Conservation (phyloP, 2,113 vertebrate species). For the Mesoclemmys tuberculata region DNA sequence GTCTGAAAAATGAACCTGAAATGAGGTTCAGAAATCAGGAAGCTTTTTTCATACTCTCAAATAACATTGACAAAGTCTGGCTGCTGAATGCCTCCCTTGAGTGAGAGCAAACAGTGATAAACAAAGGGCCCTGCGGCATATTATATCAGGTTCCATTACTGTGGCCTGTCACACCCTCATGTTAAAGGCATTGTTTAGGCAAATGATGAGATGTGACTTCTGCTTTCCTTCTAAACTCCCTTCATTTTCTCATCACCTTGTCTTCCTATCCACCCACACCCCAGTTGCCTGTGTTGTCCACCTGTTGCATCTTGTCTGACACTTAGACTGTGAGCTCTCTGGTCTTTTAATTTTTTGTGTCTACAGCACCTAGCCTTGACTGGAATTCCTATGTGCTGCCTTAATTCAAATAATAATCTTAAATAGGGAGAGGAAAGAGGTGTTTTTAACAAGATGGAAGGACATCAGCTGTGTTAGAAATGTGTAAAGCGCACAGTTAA, state of each 20-base stretch:
- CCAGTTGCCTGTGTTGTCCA: not conserved
- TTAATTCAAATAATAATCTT: slow-evolving; percentile 7
- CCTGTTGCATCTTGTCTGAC: not conserved
- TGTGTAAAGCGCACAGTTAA: not conserved
- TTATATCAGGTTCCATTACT: rapidly evolving
- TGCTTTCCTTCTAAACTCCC: not conserved
- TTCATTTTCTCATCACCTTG: not conserved
- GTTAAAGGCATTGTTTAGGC: not conserved
- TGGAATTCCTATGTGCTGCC: not conserved
- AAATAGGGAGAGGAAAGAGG: not conserved
- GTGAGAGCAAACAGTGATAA: not conserved
- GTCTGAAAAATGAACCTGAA: not conserved
- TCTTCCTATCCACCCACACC: not conserved
- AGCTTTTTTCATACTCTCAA: not conserved
- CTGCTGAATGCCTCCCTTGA: not conserved
- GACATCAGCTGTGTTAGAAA: not conserved
- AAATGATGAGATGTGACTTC: not conserved
- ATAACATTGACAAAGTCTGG: not conserved
- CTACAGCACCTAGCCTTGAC: not conserved
- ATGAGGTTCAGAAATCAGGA: not conserved
- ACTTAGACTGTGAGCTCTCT: not conserved
- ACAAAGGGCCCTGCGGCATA: not conserved
- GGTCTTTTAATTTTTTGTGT: not conserved
- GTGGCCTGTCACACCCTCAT: not conserved
- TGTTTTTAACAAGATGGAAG: not conserved